Percentiles rank a stretch among this genome's conserved stretches.
Conservation (phyloP, 2,113 vertebrate genomes). For the Nothocercus julius region DNA sequence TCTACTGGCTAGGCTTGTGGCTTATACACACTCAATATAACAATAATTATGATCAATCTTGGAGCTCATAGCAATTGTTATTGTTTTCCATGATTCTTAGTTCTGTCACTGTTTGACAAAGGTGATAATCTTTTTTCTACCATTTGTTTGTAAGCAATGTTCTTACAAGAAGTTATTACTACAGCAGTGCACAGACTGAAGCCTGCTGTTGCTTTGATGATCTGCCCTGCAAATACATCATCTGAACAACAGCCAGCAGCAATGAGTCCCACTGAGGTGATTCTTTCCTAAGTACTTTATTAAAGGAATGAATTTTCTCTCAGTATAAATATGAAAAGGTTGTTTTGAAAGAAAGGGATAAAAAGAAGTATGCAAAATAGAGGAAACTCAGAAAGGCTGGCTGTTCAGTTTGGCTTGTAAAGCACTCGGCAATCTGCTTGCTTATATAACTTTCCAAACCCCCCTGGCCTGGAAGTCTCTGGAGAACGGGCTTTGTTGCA, state of each 20-base stretch:
- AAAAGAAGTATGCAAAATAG: not conserved
- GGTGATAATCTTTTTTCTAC: not conserved
- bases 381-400: not conserved
- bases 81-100: not conserved
- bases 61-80: not conserved
- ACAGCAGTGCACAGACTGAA: not conserved
- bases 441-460: not conserved
- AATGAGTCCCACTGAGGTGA: slow-evolving; percentile 1
- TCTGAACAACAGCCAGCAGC: slow-evolving; percentile 47
- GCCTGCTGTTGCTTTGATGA: slow-evolving; percentile 53
- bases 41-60: not conserved
- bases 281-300: slow-evolving; percentile 2
- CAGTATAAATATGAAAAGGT: not conserved
- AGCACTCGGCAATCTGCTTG: not conserved
- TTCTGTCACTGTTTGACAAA: not conserved
- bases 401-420: not conserved
- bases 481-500: not conserved
- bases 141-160: not conserved
- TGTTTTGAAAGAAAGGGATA: not conserved
- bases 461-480: not conserved
- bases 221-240: slow-evolving; percentile 45
- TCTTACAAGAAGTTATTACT: not conserved
- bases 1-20: not conserved
- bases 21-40: not conserved
- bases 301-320: not conserved